Base-by-base conservation (phyloP, 64 coral and sea anemone genomes). In the Cladopsammia gracilis region DNA sequence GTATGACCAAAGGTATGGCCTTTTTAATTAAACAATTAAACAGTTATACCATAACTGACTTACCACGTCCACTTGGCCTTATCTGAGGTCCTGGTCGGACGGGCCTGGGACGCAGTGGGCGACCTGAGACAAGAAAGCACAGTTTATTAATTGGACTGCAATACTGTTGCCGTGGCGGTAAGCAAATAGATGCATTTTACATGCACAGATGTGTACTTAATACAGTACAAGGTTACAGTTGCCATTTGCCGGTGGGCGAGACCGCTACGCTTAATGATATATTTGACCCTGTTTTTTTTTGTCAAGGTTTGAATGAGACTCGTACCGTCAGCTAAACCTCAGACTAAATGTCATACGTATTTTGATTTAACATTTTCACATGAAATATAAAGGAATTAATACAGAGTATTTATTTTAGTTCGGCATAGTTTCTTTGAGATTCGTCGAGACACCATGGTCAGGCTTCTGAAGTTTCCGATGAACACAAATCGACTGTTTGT, bases 341-440 rank as follows among this genome's bases (percentile, higher is more conserved):
- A 2, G 34, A 34, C 34, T 34, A 34, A 34, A 34, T 34, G 34
- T 34, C 0, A 34, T 34, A 34, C 34, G 34, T 34, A 34, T 34
- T 34, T 34, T 34, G 34, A 34, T 34, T 34, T 34, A 34, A 34
- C 34, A 34, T 34, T 34, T 34, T 34, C 34, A 34, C 34, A 34
- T 34, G 34, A 34, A 34, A 34, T 34, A 34, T 34, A 34, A 34
- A 2, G 34, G 34, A n/a, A n/a, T n/a, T n/a, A n/a, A n/a, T n/a
- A n/a, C 3, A 56, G 12, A 56, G 7, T 56, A 10, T 7, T 7
- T 34, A 34, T 10, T 56, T 54, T 91, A 86, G 60, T 68, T 77
- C 95, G 78, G 6, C 95, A 97, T 45, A 87, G 46, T 77, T 87
- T 91, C 8, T 64, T 91, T 85, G 93, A 90, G 83, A 97, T 94